These are phyloP conservation scores for Hypolimnas misippus DNA, from an alignment of 2,888 invertebrate species.

Conservation along the genomic window DNA sequence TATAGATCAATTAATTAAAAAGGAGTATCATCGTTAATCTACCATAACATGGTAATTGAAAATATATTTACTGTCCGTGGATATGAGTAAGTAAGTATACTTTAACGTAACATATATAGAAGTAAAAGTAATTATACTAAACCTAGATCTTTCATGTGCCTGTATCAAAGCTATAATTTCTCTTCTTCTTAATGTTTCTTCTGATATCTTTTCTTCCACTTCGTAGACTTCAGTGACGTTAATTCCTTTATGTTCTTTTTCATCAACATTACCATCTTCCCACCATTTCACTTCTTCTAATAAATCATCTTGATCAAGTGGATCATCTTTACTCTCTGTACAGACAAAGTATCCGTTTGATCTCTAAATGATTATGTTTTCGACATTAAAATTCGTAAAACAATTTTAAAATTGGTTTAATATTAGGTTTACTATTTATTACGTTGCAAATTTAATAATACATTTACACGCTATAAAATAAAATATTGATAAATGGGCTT, in stretches of 20 bases:
- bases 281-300: slow-evolving; percentile 49
- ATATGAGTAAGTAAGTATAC: too few species aligned
- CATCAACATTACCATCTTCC: slow-evolving; percentile 46
- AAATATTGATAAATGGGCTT: neutral
- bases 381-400: neutral
- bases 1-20: too few species aligned
- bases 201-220: slow-evolving; percentile 50
- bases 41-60: too few species aligned
- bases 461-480: neutral
- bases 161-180: slow-evolving; percentile 57
- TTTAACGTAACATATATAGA: too few species aligned
- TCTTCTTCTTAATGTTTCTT: slow-evolving; percentile 52
- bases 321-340: slow-evolving; percentile 15
- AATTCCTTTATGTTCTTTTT: slow-evolving; percentile 24
- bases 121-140: too few species aligned
- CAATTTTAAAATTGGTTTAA: neutral
- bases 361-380: too few species aligned
- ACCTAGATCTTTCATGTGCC: slow-evolving; percentile 68
- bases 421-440: too few species aligned
- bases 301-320: slow-evolving; percentile 19
- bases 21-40: too few species aligned
- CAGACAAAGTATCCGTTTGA: too few species aligned
- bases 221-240: slow-evolving; percentile 41
- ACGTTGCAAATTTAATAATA: too few species aligned
- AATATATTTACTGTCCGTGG: too few species aligned